These are phyloP conservation scores for Anolis apletophallus DNA, from an alignment of 2,797 vertebrate species.

Conservation along the genomic window DNA sequence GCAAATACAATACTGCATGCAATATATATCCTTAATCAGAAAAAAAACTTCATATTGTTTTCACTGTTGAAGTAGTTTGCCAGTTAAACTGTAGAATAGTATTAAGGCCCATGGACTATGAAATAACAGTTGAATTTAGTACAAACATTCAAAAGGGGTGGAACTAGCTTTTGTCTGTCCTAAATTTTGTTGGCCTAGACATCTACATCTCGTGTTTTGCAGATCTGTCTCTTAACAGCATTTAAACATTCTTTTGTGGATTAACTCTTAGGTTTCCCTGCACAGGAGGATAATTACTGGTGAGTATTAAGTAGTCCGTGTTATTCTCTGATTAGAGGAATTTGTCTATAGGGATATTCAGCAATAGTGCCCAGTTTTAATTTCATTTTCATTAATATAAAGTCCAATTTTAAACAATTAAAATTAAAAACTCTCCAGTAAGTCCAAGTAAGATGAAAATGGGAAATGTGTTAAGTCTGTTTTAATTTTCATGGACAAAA, in stretches of 20 bases:
- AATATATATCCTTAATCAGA: background rate
- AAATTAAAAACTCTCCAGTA: background rate
- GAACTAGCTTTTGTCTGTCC: accelerated
- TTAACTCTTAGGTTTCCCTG: constrained; percentile 33
- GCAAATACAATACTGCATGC: background rate
- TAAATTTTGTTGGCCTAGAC: background rate
- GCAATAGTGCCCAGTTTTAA: constrained; percentile 6
- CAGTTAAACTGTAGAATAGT: accelerated
- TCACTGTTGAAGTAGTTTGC: background rate
- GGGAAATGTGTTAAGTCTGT: background rate
- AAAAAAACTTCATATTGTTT: background rate
- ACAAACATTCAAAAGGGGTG: accelerated
- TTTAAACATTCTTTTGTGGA: constrained; percentile 60
- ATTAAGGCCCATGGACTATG: too few species aligned
- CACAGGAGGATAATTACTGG: constrained; percentile 50
- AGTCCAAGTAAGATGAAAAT: background rate
- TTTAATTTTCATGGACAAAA: background rate
- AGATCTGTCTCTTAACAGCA: constrained; percentile 53
- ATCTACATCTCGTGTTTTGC: constrained; percentile 43
- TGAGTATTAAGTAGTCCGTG: constrained; percentile 58
- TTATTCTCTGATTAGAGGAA: constrained; percentile 47
- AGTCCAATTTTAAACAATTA: background rate
- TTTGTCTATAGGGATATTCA: constrained; percentile 42
- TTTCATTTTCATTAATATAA: background rate
- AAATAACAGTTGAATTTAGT: background rate